Evolutionary conservation across 2,888 invertebrate species (phyloP).

Genomic region (Desoria tigrina): DNA sequence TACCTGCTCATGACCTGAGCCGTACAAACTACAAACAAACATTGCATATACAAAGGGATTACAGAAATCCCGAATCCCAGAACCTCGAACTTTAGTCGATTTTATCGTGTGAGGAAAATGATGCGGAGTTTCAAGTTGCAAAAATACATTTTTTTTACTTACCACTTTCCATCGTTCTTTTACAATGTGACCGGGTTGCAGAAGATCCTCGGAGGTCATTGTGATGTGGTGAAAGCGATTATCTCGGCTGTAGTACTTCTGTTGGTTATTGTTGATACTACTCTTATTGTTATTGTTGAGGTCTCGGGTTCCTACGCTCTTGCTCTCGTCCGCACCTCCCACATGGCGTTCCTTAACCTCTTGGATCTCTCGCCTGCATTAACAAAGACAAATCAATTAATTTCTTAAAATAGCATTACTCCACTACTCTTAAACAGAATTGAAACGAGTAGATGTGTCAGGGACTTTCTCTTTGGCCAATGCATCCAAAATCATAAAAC

Average conservation of each 20-base stretch:
- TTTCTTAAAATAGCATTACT: background rate
- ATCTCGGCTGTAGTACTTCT: slow-evolving; percentile 62
- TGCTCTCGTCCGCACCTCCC: slow-evolving; percentile 34
- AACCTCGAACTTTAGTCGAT: no score
- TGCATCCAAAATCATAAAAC: no score
- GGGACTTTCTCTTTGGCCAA: no score
- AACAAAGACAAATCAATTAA: slow-evolving; percentile 10
- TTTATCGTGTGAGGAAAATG: no score
- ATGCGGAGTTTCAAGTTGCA: no score
- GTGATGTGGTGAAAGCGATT: slow-evolving; percentile 65
- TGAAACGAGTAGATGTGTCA: no score
- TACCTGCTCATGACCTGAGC: no score
- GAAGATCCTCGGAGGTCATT: slow-evolving; percentile 88
- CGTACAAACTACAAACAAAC: no score
- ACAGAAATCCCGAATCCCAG: no score
- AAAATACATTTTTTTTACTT: slow-evolving; percentile 55
- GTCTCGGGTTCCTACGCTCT: slow-evolving; percentile 37
- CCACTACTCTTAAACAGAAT: no score
- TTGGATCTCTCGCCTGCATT: slow-evolving; percentile 36
- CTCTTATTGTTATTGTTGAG: slow-evolving; percentile 61
- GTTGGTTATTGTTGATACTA: background rate
- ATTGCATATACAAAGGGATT: no score
- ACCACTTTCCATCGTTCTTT: slow-evolving; percentile 99
- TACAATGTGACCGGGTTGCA: slow-evolving; percentile 94
- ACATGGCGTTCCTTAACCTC: slow-evolving; percentile 28